phyloP scores from a whole-genome alignment of 53 echinoderm and acorn worm genomes.

The Holothuria scabra region DNA sequence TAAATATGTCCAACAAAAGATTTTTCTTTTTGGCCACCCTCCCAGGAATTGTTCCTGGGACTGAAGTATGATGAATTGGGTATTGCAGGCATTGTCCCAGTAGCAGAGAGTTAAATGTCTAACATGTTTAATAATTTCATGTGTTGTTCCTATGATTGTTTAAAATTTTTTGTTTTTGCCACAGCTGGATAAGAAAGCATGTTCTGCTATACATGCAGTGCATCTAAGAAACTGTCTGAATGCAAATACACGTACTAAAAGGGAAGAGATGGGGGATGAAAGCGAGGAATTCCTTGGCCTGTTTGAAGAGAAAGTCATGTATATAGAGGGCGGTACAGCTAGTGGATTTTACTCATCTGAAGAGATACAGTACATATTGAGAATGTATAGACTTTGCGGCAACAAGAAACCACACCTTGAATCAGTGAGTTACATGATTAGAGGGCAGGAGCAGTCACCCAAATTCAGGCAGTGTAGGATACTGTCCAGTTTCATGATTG shows the following conservation, averaged over 20 bases:
- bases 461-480: too few species aligned
- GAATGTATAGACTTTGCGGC: conserved; percentile 92
- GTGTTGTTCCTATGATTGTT: not conserved
- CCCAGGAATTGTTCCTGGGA: too few species aligned
- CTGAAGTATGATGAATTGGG: too few species aligned
- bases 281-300: conserved; percentile 91
- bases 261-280: conserved; percentile 94
- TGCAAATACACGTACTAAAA: conserved; percentile 77
- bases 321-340: conserved; percentile 96
- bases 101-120: too few species aligned
- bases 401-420: conserved; percentile 90
- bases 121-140: too few species aligned
- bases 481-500: too few species aligned
- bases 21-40: too few species aligned
- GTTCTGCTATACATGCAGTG: conserved; percentile 96
- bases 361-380: conserved; percentile 62
- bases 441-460: too few species aligned
- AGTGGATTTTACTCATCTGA: conserved; percentile 95
- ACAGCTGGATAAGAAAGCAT: conserved; percentile 97
- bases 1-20: too few species aligned
- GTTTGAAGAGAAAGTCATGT: conserved; percentile 81
- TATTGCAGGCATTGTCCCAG: too few species aligned
- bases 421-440: conserved; percentile 66
- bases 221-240: conserved; percentile 91
- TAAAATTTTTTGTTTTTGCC: not conserved